Percentiles rank a stretch among this genome's conserved stretches.
These are phyloP conservation scores for Rhinichthys klamathensis DNA, from an alignment of 2,113 vertebrate species.

Conservation along the genomic window DNA sequence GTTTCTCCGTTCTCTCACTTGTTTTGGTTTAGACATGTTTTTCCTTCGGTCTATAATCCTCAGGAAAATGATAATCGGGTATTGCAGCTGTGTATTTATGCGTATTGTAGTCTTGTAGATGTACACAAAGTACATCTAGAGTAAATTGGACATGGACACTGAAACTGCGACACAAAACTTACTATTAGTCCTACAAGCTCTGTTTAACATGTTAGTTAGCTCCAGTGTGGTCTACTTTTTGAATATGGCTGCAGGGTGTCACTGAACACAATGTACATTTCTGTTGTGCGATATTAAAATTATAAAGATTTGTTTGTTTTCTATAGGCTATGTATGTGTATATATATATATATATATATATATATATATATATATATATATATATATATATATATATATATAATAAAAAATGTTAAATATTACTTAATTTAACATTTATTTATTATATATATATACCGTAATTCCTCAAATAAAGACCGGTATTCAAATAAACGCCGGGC, in stretches of 20 bases:
- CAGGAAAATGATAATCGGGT: slow-evolving; percentile 24
- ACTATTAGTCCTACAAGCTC: neutral
- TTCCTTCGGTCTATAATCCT: too few relatives aligned
- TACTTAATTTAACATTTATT: too few relatives aligned
- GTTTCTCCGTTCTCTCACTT: slow-evolving; percentile 17
- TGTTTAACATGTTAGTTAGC: slow-evolving; percentile 13
- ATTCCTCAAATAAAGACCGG: too few relatives aligned
- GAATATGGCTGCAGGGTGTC: neutral
- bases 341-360: too few relatives aligned
- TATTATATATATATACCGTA: too few relatives aligned
- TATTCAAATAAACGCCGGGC: too few relatives aligned
- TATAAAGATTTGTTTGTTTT: neutral
- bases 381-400: too few relatives aligned
- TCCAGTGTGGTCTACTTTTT: neutral
- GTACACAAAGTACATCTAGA: neutral
- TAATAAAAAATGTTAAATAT: too few relatives aligned
- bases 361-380: too few relatives aligned
- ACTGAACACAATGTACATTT: slow-evolving; percentile 4
- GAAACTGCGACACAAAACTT: neutral
- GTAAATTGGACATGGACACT: neutral
- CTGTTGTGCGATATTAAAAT: neutral
- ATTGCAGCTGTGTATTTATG: neutral
- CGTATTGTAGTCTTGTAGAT: too few relatives aligned
- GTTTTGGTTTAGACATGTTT: neutral
- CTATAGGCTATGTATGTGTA: too few relatives aligned